Evolutionary conservation across 2,888 invertebrate genomes (phyloP).

Genomic region (Hipparchia sbordonii): DNA sequence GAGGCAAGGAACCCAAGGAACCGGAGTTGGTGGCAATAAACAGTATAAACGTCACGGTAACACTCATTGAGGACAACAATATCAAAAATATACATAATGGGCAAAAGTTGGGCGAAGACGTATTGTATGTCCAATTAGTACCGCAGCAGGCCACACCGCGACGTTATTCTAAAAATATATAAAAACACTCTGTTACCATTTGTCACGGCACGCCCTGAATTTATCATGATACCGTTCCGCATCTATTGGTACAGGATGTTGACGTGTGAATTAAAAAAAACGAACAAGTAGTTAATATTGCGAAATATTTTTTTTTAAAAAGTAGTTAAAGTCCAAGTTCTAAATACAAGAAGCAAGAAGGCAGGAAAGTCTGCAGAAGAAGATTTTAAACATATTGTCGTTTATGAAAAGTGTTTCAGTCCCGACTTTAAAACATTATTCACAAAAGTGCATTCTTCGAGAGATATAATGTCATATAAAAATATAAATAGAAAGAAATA

Average conservation of each 20-base stretch:
- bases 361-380: too few relatives aligned
- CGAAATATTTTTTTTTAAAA: too few relatives aligned
- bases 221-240: slow-evolving; percentile 76
- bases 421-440: too few relatives aligned
- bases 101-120: slow-evolving; percentile 55
- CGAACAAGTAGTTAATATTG: background rate
- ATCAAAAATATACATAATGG: slow-evolving; percentile 46
- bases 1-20: background rate
- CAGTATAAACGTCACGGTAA: slow-evolving; percentile 9
- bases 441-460: too few relatives aligned
- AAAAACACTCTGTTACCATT: slow-evolving; percentile 81
- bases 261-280: slow-evolving; percentile 8
- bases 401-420: too few relatives aligned
- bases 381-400: too few relatives aligned
- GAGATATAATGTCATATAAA: too few relatives aligned
- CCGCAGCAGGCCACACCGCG: slow-evolving; percentile 53
- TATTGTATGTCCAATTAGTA: slow-evolving; percentile 80
- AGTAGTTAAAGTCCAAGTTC: too few relatives aligned
- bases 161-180: slow-evolving; percentile 76
- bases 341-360: too few relatives aligned
- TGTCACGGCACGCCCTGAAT: slow-evolving; percentile 78
- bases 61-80: slow-evolving; percentile 29
- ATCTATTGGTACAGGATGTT: slow-evolving; percentile 57
- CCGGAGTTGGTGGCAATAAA: slow-evolving; percentile 6
- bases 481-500: too few relatives aligned